Evolutionary conservation across 2,113 vertebrate genomes (phyloP).

Genomic region (Dolichallabes microphthalmus): DNA sequence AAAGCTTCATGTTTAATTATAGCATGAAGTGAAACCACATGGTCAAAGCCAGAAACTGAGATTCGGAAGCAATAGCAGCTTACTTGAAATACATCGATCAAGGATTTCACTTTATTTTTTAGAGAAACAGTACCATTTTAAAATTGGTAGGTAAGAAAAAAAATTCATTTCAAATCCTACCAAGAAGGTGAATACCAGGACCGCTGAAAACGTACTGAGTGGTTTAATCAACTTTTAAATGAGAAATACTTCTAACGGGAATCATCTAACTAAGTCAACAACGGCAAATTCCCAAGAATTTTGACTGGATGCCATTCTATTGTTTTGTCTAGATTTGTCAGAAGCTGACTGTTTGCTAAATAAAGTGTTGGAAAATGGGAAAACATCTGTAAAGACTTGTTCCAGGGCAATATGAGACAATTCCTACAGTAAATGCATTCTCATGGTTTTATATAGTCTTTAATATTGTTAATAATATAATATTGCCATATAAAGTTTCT

Average conservation of each 20-base stretch:
- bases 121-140: not conserved
- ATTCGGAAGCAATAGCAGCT: not conserved
- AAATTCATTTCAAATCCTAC: not conserved
- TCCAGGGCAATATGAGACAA: not conserved
- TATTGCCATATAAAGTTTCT: not conserved
- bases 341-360: not conserved
- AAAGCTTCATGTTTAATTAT: not conserved
- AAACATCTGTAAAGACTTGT: not conserved
- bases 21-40: not conserved
- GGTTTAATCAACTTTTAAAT: not conserved
- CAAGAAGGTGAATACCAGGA: not conserved
- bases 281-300: not conserved
- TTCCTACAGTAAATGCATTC: not conserved
- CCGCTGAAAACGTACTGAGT: not conserved
- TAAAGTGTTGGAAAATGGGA: not conserved
- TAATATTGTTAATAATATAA: not conserved
- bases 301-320: not conserved
- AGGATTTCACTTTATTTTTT: not conserved
- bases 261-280: not conserved
- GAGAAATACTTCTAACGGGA: not conserved
- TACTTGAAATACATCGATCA: not conserved
- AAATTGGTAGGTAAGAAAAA: not conserved
- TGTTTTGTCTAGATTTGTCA: slow-evolving; percentile 1
- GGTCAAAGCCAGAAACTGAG: not conserved
- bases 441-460: not conserved